Evolutionary conservation across 2,888 invertebrate genomes (phyloP), one percentile per base, ranked within the genome.

Genomic region (Drosophila paramelanica): DNA sequence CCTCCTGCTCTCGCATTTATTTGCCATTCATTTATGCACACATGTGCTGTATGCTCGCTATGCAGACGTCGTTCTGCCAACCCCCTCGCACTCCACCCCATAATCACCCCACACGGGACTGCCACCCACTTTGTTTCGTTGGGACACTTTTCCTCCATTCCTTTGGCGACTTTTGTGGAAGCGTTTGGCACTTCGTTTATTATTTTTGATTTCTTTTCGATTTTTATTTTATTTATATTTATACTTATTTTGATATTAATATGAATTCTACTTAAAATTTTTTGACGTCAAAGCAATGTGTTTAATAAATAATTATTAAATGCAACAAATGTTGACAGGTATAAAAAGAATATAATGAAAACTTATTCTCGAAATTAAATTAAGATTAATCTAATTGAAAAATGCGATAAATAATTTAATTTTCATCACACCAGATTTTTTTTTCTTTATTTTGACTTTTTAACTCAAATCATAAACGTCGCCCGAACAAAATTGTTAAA

Each of bases 1-100:
- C 57, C 27, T 49, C 49, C 56, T 53, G 47, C 78, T 68, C 67
- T 71, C 77, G 52, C 80, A 71, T 73, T 85, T 81, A 89, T 89
- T 87, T 87, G 88, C 78, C 87, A 87, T 87, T 87, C 88, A 87
- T 89, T 78, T 87, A 89, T 87, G 86, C 86, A 87, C 86, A 89
- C 75, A 87, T 84, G 78, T 77, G 76, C 71, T 70, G 52, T 56
- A 62, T 62, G 59, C 69, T 60, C 49, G 49, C 65, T 58, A 71
- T 60, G 60, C 64, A 59, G 50, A 61, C 67, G 7, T 51, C 55
- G 45, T 45, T 36, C 55, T 55, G 45, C 39, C 33, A 14, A 38
- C 20, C 25, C 17, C 14, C 7, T 20, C 20, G 20, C 20, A 20
- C 17, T 17, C 17, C 36, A 14, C 27, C n/a, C 20, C 8, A 20